phyloP scores from a whole-genome alignment of 2,797 vertebrate species.

The Lycodopsis pacificus region DNA sequence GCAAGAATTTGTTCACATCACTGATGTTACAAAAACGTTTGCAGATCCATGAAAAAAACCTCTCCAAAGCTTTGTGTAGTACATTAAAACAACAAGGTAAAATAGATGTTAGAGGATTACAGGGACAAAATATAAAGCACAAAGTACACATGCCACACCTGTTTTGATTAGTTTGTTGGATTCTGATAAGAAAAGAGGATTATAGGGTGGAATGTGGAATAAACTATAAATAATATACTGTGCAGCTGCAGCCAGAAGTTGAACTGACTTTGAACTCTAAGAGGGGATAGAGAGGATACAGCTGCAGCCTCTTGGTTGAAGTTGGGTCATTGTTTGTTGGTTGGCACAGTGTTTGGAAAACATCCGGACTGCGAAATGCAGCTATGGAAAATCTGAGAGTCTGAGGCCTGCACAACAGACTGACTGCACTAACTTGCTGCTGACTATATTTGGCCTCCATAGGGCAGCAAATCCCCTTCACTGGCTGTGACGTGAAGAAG shows the following conservation, averaged over 20 bases:
- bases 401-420: constrained; percentile 16
- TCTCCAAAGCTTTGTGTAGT: neutral
- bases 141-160: neutral
- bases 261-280: constrained; percentile 35
- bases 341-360: constrained; percentile 41
- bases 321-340: constrained; percentile 52
- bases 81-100: neutral
- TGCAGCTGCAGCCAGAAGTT: neutral
- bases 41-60: neutral
- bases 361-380: constrained; percentile 55
- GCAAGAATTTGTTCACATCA: neutral
- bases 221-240: neutral
- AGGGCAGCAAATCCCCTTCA: constrained; percentile 34
- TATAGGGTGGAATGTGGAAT: neutral
- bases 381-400: constrained; percentile 56
- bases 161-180: neutral
- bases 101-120: constrained; percentile 8
- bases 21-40: neutral
- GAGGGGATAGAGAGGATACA: constrained; percentile 46
- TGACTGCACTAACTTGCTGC: neutral
- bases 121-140: neutral
- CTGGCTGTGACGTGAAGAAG: too few species aligned
- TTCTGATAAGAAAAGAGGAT: neutral
- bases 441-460: constrained; percentile 34
- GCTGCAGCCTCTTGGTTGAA: constrained; percentile 50